Evolutionary conservation across 2,888 invertebrate genomes (phyloP).

Genomic region (Aleiodes alternator): DNA sequence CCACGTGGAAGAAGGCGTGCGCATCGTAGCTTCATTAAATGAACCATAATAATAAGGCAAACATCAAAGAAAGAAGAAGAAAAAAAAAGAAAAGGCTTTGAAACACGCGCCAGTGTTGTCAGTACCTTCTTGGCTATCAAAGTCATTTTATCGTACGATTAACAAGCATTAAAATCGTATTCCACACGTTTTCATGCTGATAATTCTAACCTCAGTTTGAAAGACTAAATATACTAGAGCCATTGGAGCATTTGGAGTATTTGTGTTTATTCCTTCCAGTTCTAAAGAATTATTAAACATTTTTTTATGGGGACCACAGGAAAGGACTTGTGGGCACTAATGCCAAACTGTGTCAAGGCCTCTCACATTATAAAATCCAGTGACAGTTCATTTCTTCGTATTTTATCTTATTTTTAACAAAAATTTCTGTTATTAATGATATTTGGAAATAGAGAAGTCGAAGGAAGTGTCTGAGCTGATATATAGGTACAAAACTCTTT

Average conservation of each 20-base stretch:
- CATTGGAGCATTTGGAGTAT: not conserved
- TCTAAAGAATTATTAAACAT: too few species aligned
- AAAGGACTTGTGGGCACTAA: not conserved
- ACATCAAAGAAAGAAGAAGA: not conserved
- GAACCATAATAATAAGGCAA: conserved; percentile 3
- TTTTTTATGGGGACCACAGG: not conserved
- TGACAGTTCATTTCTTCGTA: too few species aligned
- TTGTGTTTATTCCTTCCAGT: too few species aligned
- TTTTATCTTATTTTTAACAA: too few species aligned
- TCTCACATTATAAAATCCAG: too few species aligned
- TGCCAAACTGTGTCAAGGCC: conserved; percentile 22
- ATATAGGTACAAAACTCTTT: too few species aligned
- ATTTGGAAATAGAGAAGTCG: too few species aligned
- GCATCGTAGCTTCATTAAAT: conserved; percentile 32
- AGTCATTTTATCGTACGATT: conserved; percentile 6
- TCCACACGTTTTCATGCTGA: conserved; percentile 24
- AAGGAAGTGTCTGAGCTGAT: too few species aligned
- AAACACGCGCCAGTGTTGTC: conserved; percentile 30
- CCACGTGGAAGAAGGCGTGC: conserved; percentile 38
- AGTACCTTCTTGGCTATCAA: not conserved
- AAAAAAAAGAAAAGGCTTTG: conserved; percentile 5
- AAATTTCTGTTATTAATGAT: too few species aligned
- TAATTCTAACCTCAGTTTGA: conserved; percentile 16
- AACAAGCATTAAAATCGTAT: not conserved
- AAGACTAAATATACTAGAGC: not conserved